Evolutionary conservation across 2,113 vertebrate genomes (phyloP), one percentile per base, ranked within the genome.

Genomic region (Daubentonia madagascariensis): DNA sequence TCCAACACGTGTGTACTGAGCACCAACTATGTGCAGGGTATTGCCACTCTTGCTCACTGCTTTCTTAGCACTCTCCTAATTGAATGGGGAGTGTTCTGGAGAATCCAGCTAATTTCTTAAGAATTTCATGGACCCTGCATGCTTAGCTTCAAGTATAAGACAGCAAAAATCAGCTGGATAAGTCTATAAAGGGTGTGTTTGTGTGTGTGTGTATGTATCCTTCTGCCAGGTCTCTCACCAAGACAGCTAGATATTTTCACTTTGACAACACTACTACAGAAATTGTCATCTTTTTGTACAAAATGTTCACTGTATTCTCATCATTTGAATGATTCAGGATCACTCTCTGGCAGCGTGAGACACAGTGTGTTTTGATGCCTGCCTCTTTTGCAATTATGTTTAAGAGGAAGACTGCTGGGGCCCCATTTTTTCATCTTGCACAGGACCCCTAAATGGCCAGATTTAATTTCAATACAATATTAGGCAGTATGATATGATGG

Each of bases 361-460:
- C 98, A 89, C 98, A 98, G 97, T 73, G 89, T 98, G 98, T 97
- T 97, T 98, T 98, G 96, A 97, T 98, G 98, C 97, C 95, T 99
- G 98, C 98, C 97, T 98, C 98, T 98, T 98, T 99, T 98, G 98
- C 98, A 99, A 98, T 98, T 99, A 98, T 98, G 85, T 98, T 97
- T 98, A 98, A 99, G 98, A 98, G 98, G 97, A 98, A 98, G 97
- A 98, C 98, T 98, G 97, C 97, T 98, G 97, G 98, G 96, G 96
- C 98, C 81, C 91, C 96, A 96, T 97, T 98, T 98, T 98, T 98
- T 96, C 97, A 98, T 98, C 97, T 98, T 98, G 35, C 85, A 93
- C 37, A 98, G 96, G 97, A 98, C 96, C 97, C 98, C 93, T 98
- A 98, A 98, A 98, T 98, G 96, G 93, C 98, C 95, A 98, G 97